phyloP scores from a whole-genome alignment of 2,113 vertebrate genomes.

The Isichthys henryi region DNA sequence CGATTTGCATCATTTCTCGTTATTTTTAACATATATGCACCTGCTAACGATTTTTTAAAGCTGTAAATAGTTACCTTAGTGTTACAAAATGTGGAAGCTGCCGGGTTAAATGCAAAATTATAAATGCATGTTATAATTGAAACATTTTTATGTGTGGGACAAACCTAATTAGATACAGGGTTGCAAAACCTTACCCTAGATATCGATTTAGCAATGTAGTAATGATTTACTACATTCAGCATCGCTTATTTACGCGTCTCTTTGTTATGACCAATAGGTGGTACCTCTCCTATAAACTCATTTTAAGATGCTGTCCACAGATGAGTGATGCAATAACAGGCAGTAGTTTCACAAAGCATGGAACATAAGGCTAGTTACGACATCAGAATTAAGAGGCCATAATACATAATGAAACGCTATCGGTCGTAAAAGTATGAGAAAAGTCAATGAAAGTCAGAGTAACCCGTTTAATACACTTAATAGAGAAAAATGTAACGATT shows the following conservation, averaged over 20 bases:
- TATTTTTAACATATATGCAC: background rate
- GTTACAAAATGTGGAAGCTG: background rate
- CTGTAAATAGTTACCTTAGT: background rate
- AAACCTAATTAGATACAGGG: background rate
- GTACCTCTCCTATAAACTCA: background rate
- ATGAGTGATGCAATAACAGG: background rate
- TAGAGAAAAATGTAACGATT: background rate
- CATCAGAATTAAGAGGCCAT: background rate
- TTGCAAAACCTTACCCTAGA: background rate
- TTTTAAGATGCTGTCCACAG: background rate
- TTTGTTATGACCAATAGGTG: background rate
- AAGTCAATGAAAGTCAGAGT: background rate
- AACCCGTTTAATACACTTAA: background rate
- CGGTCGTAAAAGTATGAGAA: background rate
- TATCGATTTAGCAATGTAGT: background rate
- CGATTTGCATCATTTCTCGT: constrained; percentile 7
- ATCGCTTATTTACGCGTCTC: background rate
- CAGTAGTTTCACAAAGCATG: background rate
- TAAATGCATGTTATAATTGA: background rate
- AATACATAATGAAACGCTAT: background rate
- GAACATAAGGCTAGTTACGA: background rate
- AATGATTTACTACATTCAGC: background rate
- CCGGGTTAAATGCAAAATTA: background rate
- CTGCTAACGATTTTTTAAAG: background rate
- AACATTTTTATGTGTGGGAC: background rate